Percentiles rank a stretch among this genome's conserved stretches.
phyloP scores from a whole-genome alignment of 2,888 invertebrate genomes.

The Dynastes grantii region DNA sequence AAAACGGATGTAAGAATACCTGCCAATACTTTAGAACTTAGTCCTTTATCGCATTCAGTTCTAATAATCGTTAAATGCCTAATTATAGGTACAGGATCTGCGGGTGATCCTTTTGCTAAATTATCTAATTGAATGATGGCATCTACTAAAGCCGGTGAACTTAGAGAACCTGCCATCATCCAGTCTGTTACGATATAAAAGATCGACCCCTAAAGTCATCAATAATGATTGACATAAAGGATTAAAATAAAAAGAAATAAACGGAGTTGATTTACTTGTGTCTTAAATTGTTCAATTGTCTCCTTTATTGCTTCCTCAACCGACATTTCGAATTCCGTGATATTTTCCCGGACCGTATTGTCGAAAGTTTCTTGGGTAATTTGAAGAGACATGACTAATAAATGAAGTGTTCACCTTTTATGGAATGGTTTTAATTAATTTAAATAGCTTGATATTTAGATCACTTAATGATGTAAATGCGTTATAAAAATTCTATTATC shows the following conservation, averaged over 20 bases:
- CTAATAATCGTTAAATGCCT: conserved; percentile 60
- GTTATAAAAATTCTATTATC: not conserved
- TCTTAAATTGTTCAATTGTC: conserved; percentile 86
- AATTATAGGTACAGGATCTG: conserved; percentile 54
- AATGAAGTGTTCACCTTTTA: conserved; percentile 7
- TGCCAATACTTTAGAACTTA: conserved; percentile 83
- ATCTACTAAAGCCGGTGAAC: conserved; percentile 73
- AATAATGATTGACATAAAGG: conserved; percentile 4
- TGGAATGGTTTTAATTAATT: conserved; percentile 15
- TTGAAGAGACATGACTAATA: conserved; percentile 69
- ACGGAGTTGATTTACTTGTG: conserved; percentile 76
- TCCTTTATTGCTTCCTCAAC: conserved; percentile 87
- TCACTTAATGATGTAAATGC: no score
- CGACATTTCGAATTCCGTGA: conserved; percentile 86
- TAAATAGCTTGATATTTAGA: not conserved
- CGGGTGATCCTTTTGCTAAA: conserved; percentile 63
- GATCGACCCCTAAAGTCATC: conserved; percentile 81
- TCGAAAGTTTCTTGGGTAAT: conserved; percentile 89
- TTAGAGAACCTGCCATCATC: conserved; percentile 72
- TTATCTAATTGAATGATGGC: conserved; percentile 73
- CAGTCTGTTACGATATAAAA: conserved; percentile 86
- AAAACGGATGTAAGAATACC: conserved; percentile 65
- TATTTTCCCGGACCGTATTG: conserved; percentile 89
- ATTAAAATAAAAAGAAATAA: not conserved
- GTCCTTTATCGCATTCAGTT: conserved; percentile 79